phyloP scores from a whole-genome alignment of 2,113 vertebrate genomes.

The Pygoscelis adeliae region DNA sequence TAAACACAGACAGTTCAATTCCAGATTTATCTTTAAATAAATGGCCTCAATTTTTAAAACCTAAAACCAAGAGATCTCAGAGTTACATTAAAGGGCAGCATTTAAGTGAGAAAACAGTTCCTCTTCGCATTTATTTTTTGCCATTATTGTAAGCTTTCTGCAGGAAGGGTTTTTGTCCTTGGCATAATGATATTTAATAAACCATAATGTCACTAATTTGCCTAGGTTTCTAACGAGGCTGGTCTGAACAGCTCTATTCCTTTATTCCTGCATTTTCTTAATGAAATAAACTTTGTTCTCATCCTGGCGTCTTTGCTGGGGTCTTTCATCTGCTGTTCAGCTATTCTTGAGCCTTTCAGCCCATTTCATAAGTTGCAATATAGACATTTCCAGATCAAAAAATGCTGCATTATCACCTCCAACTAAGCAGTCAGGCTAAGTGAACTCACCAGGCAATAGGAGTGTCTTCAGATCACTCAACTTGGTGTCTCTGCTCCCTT shows the following conservation, averaged over 20 bases:
- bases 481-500: background rate
- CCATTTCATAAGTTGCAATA: background rate
- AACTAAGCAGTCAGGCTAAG: constrained; percentile 9
- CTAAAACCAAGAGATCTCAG: background rate
- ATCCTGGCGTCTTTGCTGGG: background rate
- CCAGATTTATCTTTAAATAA: background rate
- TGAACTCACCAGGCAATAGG: background rate
- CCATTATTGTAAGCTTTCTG: background rate
- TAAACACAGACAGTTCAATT: background rate
- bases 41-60: background rate
- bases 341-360: background rate
- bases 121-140: background rate
- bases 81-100: background rate
- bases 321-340: background rate
- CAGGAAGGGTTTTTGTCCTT: background rate
- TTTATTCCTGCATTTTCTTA: background rate
- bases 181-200: constrained; percentile 23
- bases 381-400: background rate
- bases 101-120: background rate
- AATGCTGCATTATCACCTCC: background rate
- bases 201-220: constrained; percentile 25
- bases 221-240: background rate
- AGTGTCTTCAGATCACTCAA: background rate
- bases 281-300: constrained; percentile 2
- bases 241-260: background rate